phyloP scores from a whole-genome alignment of 2,888 invertebrate genomes.

The Troglohyphantes excavatus region DNA sequence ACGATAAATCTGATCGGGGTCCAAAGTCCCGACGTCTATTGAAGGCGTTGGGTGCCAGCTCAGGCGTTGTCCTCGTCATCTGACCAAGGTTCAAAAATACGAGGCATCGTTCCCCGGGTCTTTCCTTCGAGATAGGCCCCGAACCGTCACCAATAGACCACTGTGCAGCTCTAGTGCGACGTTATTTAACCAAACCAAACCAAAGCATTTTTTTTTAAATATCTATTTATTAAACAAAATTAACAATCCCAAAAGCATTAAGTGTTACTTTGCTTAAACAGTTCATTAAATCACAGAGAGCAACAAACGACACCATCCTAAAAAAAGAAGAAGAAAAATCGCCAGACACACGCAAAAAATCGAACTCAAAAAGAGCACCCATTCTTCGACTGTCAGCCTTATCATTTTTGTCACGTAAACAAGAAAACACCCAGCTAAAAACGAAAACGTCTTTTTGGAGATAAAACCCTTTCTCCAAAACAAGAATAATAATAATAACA shows the following conservation, averaged over 20 bases:
- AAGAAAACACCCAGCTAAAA: slow-evolving; percentile 43
- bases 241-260: not conserved
- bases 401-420: slow-evolving; percentile 74
- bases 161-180: no score
- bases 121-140: no score
- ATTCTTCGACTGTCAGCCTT: slow-evolving; percentile 58
- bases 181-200: no score
- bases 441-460: slow-evolving; percentile 57
- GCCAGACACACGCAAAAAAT: not conserved
- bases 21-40: no score
- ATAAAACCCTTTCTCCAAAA: slow-evolving; percentile 32
- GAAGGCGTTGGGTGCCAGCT: no score
- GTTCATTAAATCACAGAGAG: slow-evolving; percentile 20
- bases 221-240: no score
- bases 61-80: no score
- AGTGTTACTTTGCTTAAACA: slow-evolving; percentile 35
- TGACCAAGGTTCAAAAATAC: no score
- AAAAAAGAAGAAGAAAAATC: not conserved
- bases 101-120: no score
- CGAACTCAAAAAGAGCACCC: not conserved
- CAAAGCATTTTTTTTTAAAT: no score
- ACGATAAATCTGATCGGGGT: no score
- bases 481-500: slow-evolving; percentile 17
- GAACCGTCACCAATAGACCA: no score
- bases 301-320: not conserved